phyloP scores from a whole-genome alignment of 2,888 invertebrate species.

The Tetropium fuscum region DNA sequence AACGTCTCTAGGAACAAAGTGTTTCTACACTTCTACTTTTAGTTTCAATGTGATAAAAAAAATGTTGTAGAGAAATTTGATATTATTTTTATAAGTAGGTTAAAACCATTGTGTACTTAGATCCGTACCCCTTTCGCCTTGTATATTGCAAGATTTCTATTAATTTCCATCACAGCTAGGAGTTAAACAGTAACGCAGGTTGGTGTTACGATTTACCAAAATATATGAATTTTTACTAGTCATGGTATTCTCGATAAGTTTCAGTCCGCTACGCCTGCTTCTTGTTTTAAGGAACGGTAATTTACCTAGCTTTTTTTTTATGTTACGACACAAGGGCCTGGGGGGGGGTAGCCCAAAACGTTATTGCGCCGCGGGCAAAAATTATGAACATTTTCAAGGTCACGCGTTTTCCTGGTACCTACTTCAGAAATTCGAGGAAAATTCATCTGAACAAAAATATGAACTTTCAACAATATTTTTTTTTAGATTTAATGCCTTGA shows the following conservation, averaged over 20 bases:
- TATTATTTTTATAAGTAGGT: conserved; percentile 43
- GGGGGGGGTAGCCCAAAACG: no score
- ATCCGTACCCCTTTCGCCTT: conserved; percentile 21
- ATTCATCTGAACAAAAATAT: no score
- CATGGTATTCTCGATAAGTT: conserved; percentile 14
- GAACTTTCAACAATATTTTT: no score
- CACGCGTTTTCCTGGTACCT: no score
- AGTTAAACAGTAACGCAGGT: background rate
- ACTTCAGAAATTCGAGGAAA: no score
- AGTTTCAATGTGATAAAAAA: conserved; percentile 45
- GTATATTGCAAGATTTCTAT: conserved; percentile 25
- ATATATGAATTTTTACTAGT: conserved; percentile 25
- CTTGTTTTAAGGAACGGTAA: background rate
- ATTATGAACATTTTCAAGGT: no score
- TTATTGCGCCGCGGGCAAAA: no score
- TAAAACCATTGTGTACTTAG: conserved; percentile 39
- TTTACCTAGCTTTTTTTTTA: conserved; percentile 1
- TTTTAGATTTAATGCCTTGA: no score
- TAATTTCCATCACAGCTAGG: conserved; percentile 11
- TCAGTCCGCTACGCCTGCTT: background rate
- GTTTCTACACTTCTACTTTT: conserved; percentile 33
- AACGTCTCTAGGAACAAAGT: conserved; percentile 14
- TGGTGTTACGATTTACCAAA: conserved; percentile 22
- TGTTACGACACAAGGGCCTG: no score
- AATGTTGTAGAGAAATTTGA: conserved; percentile 40